Percentiles rank a stretch among this genome's conserved stretches.
phyloP scores from a whole-genome alignment of 1,140 invertebrate species.

The Chymomyza costata region DNA sequence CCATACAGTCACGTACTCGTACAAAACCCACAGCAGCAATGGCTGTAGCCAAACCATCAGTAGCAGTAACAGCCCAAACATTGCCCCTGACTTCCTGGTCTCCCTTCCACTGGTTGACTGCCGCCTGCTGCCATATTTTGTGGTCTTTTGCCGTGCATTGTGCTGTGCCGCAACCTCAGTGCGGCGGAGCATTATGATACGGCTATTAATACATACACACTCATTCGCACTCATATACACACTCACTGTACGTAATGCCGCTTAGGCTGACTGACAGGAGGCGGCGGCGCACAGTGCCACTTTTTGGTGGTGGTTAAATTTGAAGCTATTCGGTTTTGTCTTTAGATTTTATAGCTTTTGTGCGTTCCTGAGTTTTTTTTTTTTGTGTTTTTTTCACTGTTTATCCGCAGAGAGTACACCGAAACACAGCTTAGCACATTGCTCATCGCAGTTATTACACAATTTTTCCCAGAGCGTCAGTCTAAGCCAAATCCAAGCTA shows the following conservation, averaged over 20 bases:
- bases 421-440: slow-evolving; percentile 61
- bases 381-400: too few species aligned
- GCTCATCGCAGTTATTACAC: slow-evolving; percentile 71
- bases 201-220: slow-evolving; percentile 49
- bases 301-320: slow-evolving; percentile 64
- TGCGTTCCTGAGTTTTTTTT: slow-evolving; percentile 67
- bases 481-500: slow-evolving; percentile 16
- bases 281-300: slow-evolving; percentile 20
- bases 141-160: slow-evolving; percentile 57
- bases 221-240: slow-evolving; percentile 5
- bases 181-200: slow-evolving; percentile 47
- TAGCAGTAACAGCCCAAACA: slow-evolving; percentile 19
- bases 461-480: slow-evolving; percentile 66
- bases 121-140: slow-evolving; percentile 52
- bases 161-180: slow-evolving; percentile 44
- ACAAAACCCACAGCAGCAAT: slow-evolving; percentile 13
- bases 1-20: slow-evolving; percentile 35
- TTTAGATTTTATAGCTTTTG: slow-evolving; percentile 71
- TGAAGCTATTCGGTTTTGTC: slow-evolving; percentile 66
- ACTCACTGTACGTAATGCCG: slow-evolving; percentile 8
- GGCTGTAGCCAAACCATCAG: slow-evolving; percentile 8
- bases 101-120: slow-evolving; percentile 19
- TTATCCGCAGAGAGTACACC: too few species aligned
- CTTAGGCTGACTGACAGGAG: not conserved
- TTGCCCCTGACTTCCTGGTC: slow-evolving; percentile 20